Conservation (phyloP, 1,140 invertebrate species). For the Drosophila lacteicornis region DNA sequence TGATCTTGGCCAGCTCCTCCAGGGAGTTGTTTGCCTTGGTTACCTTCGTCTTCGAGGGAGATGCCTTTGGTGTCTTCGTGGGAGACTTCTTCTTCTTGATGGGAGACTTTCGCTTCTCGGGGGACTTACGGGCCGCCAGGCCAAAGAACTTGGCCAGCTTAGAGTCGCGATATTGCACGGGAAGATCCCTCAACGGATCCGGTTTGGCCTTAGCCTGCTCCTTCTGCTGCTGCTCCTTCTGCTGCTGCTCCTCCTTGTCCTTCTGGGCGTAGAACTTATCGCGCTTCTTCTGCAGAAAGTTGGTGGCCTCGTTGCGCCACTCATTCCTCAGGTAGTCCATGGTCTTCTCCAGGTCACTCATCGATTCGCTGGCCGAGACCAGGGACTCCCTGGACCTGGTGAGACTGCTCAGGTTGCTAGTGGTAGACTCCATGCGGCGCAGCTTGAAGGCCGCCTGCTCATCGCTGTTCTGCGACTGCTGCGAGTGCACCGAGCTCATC, state of each 20-base stretch:
- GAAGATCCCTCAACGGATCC: conserved; percentile 29
- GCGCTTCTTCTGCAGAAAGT: conserved; percentile 78
- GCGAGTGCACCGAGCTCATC: conserved; percentile 71
- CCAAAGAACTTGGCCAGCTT: conserved; percentile 81
- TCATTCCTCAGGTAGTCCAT: conserved; percentile 82
- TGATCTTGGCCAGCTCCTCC: conserved; percentile 64
- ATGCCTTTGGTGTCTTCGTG: conserved; percentile 35
- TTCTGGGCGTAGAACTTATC: conserved; percentile 74
- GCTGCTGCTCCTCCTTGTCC: conserved; percentile 57
- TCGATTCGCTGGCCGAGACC: conserved; percentile 59
- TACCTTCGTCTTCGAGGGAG: conserved; percentile 49
- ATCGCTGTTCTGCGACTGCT: conserved; percentile 50
- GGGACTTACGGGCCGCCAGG: conserved; percentile 55
- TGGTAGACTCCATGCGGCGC: conserved; percentile 77
- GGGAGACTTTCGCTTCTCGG: conserved; percentile 70
- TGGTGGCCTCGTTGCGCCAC: conserved; percentile 81
- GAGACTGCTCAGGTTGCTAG: conserved; percentile 75
- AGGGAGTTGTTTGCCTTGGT: conserved; percentile 61
- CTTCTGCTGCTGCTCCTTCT: conserved; percentile 54
- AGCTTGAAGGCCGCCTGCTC: conserved; percentile 73
- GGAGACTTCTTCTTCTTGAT: conserved; percentile 65
- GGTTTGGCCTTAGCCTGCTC: conserved; percentile 21
- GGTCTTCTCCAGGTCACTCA: conserved; percentile 79
- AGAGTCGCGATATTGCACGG: conserved; percentile 73
- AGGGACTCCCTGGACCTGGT: conserved; percentile 71